phyloP scores from a whole-genome alignment of 2,113 vertebrate genomes.

The Lota lota region DNA sequence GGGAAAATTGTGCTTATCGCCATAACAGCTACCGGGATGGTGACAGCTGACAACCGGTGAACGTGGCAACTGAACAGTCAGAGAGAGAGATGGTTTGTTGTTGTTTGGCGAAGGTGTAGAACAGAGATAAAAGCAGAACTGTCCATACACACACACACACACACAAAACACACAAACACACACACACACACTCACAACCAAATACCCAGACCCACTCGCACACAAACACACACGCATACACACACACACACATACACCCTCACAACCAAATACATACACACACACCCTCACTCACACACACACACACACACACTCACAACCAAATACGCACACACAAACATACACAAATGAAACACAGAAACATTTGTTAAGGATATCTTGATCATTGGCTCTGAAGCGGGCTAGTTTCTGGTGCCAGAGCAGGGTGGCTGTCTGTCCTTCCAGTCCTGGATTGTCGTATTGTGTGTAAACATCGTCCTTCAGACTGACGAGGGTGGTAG shows the following conservation, averaged over 20 bases:
- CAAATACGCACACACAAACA: constrained; percentile 9
- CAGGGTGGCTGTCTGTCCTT: constrained; percentile 27
- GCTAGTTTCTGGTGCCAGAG: constrained; percentile 3
- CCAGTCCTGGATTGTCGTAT: constrained; percentile 25
- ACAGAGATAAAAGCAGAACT: no score
- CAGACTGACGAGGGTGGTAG: constrained; percentile 18
- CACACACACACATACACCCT: neutral
- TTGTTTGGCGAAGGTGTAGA: no score
- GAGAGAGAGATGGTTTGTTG: no score
- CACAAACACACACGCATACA: neutral
- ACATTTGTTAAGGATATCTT: no score
- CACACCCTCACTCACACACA: neutral
- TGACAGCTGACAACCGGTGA: no score
- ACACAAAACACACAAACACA: no score
- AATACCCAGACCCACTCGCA: no score
- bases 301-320: constrained; percentile 1
- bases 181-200: constrained; percentile 1
- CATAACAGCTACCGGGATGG: no score
- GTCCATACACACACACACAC: no score
- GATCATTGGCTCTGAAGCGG: neutral
- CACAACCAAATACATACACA: constrained; percentile 12
- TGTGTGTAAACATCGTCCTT: constrained; percentile 26
- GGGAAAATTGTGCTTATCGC: no score
- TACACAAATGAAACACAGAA: no score
- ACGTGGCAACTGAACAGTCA: no score